Percentiles rank a stretch among this genome's conserved stretches.
phyloP scores from a whole-genome alignment of 2,113 vertebrate species.

The Opisthocomus hoazin region DNA sequence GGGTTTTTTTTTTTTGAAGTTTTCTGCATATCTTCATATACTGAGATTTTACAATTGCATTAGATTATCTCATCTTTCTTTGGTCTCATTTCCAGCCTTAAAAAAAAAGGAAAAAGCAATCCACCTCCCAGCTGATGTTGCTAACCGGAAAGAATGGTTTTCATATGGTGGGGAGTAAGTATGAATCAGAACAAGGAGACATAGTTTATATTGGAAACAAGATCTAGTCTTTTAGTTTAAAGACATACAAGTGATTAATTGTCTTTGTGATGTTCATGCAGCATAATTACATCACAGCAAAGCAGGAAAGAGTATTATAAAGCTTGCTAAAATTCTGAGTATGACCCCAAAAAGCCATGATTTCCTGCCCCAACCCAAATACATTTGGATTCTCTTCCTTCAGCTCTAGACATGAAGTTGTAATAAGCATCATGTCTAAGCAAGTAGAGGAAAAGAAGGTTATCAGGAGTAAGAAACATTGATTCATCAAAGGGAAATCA shows the following conservation, averaged over 20 bases:
- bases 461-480: no score
- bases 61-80: background rate
- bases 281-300: background rate
- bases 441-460: no score
- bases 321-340: background rate
- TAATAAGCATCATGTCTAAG: no score
- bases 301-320: background rate
- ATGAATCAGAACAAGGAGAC: background rate
- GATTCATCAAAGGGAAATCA: no score
- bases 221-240: background rate
- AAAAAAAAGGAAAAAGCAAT: background rate
- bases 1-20: background rate
- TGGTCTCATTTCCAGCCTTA: background rate
- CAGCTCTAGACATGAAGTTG: background rate
- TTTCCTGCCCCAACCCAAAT: background rate
- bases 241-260: background rate
- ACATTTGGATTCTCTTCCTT: background rate
- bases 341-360: background rate
- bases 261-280: background rate
- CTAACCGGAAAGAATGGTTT: background rate
- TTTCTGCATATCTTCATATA: background rate
- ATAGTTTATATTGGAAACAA: background rate
- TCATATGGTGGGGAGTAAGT: background rate
- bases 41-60: background rate
- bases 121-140: accelerated